These are phyloP conservation scores for Lepidocyrtoides sp. DNA, from an alignment of 2,888 invertebrate genomes.

Conservation along the genomic window DNA sequence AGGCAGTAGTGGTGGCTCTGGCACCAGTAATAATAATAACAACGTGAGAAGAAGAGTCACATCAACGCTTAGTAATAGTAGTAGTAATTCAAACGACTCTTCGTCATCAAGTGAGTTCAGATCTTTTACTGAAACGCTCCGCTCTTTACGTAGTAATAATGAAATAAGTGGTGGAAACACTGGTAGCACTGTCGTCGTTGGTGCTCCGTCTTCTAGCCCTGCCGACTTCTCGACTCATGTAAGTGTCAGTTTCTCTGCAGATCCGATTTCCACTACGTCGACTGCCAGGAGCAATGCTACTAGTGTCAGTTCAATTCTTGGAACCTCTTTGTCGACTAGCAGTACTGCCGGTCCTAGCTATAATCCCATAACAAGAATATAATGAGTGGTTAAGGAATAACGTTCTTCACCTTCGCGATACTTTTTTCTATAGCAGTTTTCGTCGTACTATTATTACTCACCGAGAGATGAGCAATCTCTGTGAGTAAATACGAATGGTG, in stretches of 20 bases:
- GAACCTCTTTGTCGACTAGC: conserved; percentile 42
- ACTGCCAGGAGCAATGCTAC: conserved; percentile 57
- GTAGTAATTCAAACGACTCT: conserved; percentile 51
- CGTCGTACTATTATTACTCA: too few relatives aligned
- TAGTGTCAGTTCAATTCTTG: conserved; percentile 67
- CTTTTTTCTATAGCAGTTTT: conserved; percentile 2
- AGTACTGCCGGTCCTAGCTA: conserved; percentile 45
- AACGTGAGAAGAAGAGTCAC: conserved; percentile 60
- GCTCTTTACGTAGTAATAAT: conserved; percentile 44
- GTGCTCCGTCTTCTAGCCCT: conserved; percentile 31
- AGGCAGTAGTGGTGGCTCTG: conserved; percentile 12
- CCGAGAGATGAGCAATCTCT: too few relatives aligned
- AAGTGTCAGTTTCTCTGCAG: conserved; percentile 69
- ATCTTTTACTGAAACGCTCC: conserved; percentile 51
- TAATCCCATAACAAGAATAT: conserved; percentile 64
- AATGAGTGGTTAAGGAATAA: neutral
- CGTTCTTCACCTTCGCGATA: neutral
- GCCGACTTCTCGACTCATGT: conserved; percentile 73
- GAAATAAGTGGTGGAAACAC: conserved; percentile 1
- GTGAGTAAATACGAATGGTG: neutral
- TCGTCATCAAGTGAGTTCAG: conserved; percentile 60
- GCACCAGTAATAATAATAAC: conserved; percentile 2
- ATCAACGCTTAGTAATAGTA: conserved; percentile 72
- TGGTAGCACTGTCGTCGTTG: conserved; percentile 14
- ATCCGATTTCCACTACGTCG: conserved; percentile 39